phyloP scores from a whole-genome alignment of 2,888 invertebrate species.

The Troglohyphantes excavatus region DNA sequence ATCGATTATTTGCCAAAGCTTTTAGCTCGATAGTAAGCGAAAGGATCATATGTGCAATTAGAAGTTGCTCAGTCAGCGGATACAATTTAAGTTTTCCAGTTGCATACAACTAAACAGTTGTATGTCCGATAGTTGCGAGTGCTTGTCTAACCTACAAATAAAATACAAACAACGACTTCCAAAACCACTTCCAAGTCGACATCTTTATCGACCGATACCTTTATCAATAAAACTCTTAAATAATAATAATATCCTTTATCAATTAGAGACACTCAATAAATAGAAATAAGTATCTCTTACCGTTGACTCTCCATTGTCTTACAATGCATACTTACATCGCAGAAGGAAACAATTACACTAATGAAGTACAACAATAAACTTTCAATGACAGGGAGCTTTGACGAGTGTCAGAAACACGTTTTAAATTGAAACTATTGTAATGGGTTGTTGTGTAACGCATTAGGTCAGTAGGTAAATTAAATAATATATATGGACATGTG shows the following conservation, averaged over 20 bases:
- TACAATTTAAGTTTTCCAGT: too few relatives aligned
- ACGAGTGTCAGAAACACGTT: background rate
- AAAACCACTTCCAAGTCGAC: background rate
- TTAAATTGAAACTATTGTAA: background rate
- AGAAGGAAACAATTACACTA: background rate
- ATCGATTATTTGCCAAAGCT: too few relatives aligned
- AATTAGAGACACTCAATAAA: background rate
- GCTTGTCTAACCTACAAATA: too few relatives aligned
- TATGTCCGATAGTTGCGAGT: too few relatives aligned
- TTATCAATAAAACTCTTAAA: background rate
- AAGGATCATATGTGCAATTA: too few relatives aligned
- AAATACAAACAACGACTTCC: too few relatives aligned
- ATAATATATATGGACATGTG: too few relatives aligned
- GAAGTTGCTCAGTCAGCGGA: too few relatives aligned
- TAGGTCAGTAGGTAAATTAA: constrained; percentile 15
- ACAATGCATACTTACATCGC: background rate
- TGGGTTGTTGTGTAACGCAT: background rate
- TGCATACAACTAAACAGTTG: too few relatives aligned
- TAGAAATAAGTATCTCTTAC: background rate
- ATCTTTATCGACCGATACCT: too few relatives aligned
- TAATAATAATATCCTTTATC: background rate
- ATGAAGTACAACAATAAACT: constrained; percentile 11
- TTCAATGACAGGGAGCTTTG: background rate
- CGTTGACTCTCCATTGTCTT: background rate
- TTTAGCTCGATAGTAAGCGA: too few relatives aligned